Percentiles rank a stretch among this genome's conserved stretches.
phyloP scores from a whole-genome alignment of 2,113 vertebrate species.

The Cyphomyrus discorhynchus region DNA sequence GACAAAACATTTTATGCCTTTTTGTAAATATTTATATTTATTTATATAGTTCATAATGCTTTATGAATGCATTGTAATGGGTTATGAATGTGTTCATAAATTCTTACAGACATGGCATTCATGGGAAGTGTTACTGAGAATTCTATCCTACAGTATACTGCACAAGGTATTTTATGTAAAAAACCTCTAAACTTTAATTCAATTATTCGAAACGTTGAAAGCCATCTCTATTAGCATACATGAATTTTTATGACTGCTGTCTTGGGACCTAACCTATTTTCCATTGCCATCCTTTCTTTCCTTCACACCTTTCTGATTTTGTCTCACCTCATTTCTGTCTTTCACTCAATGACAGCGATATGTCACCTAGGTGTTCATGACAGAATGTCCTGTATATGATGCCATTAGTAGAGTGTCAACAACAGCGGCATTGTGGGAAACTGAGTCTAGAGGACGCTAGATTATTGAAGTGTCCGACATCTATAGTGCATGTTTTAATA shows the following conservation, averaged over 20 bases:
- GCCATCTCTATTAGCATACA: constrained; percentile 35
- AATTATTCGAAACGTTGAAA: constrained; percentile 28
- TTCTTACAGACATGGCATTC: not conserved
- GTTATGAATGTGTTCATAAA: not conserved
- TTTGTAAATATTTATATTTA: not conserved
- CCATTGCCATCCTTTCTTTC: not conserved
- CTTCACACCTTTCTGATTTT: constrained; percentile 12
- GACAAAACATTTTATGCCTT: not conserved
- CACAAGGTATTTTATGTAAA: not conserved
- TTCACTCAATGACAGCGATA: not conserved
- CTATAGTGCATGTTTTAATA: not conserved
- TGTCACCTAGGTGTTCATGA: not conserved
- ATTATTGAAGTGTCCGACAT: not conserved
- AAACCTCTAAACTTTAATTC: constrained; percentile 6
- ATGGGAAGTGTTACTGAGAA: not conserved
- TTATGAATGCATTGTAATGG: not conserved
- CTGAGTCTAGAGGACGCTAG: not conserved
- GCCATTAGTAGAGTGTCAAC: not conserved
- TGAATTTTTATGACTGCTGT: constrained; percentile 41
- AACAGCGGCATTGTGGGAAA: not conserved
- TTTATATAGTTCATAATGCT: not conserved
- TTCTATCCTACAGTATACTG: not conserved
- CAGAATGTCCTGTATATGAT: not conserved
- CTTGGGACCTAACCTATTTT: constrained; percentile 46
- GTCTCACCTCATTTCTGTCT: not conserved